Base-by-base conservation (phyloP, 2,113 vertebrate genomes). In the Perca fluviatilis region DNA sequence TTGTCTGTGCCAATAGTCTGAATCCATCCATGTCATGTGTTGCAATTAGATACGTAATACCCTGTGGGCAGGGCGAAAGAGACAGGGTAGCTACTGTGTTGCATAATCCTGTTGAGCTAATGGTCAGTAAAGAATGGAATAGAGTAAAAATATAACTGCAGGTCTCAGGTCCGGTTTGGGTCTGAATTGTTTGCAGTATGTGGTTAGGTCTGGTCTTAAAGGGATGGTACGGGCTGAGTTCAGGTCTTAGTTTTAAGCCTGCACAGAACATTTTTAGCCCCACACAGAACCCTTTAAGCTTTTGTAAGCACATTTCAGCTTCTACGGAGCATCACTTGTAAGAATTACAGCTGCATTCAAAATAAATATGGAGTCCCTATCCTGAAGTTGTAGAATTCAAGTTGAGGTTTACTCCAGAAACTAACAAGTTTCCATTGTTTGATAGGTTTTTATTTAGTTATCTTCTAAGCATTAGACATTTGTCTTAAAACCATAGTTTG, bases 401-500 rank as follows among this genome's bases (percentile, higher is more conserved):
- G 18, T 67, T 1, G 19, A 58, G 40, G 53, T 67, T 53, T 54
- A 64, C 49, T 53, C 2, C 13, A 51, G 40, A 47, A 67, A 49
- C 51, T 43, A 47, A 18, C 6, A 16, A 43, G 21, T 13, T 76
- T 10, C 19, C 13, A 12, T 47, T 19, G 43, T 75, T 64, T 75
- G 21, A 53, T 64, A 14, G 15, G 27, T 53, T 18, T 47, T 53
- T 49, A 49, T 57, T 58, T 43, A 16, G 13, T 33, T 61, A 33
- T 25, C 13, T 12, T 75, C 61, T 56, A 63, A 47, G 13, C 23
- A 33, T 63, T 23, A 23, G 27, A 27, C 27, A 27, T 27, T 27
- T 27, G 27, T 27, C 33, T n/a, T 73, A 64, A 82, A 75, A 57
- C n/a, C 18, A 11, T 56, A 30, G 65, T 79, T 62, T 67, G 18